Conservation (phyloP, 2,797 vertebrate genomes). For the Phrynocephalus guinanensis region DNA sequence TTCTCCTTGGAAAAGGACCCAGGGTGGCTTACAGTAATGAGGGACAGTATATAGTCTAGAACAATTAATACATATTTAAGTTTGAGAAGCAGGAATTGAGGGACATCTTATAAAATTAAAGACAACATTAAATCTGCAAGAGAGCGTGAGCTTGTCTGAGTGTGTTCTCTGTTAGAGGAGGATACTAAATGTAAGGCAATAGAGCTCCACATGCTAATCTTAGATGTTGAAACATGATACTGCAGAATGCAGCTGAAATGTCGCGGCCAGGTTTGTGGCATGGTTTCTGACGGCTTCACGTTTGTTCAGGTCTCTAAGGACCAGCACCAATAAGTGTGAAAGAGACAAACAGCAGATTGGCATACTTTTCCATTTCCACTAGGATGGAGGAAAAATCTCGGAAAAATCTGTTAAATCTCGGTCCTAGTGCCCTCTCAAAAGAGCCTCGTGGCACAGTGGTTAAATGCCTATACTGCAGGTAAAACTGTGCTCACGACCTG, state of each 20-base stretch:
- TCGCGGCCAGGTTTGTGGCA: slow-evolving; percentile 65
- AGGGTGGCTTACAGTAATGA: too few species aligned
- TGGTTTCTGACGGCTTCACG: slow-evolving; percentile 68
- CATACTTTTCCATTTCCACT: slow-evolving; percentile 77
- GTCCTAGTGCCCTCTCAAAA: not conserved
- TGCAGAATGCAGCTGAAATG: slow-evolving; percentile 71
- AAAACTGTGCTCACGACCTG: too few species aligned
- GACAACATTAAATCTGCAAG: too few species aligned
- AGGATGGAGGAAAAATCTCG: slow-evolving; percentile 65
- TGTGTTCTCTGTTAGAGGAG: not conserved
- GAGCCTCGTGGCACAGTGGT: too few species aligned
- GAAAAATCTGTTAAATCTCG: too few species aligned
- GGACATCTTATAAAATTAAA: too few species aligned
- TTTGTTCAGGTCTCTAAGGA: slow-evolving; percentile 76
- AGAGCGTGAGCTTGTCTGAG: too few species aligned
- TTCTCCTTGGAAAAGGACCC: too few species aligned
- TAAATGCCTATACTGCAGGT: too few species aligned
- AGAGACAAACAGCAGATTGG: slow-evolving; percentile 71
- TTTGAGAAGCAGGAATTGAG: too few species aligned
- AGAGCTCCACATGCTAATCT: not conserved
- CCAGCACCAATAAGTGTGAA: slow-evolving; percentile 75
- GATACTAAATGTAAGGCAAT: not conserved
- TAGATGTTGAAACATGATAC: slow-evolving; percentile 58
- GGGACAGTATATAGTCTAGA: too few species aligned
- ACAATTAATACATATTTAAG: too few species aligned